Base-by-base conservation (phyloP, 2,113 vertebrate species). In the Callocephalon fimbriatum region DNA sequence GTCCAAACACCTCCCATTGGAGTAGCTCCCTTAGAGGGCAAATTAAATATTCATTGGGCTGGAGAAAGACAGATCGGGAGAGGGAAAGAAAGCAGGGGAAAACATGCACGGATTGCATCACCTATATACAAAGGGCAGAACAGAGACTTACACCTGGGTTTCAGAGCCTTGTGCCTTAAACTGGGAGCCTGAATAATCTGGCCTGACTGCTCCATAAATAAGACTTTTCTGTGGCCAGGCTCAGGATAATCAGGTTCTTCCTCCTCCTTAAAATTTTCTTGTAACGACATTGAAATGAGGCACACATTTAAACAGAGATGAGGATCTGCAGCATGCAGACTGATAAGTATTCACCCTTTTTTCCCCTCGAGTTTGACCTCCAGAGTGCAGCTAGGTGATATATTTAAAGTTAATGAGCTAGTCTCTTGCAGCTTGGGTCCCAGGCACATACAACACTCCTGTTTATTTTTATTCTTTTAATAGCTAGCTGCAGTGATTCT, bases 351-450 rank as follows among this genome's bases (percentile, higher is more conserved):
- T 35, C 74, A 26, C 63, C 1, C 38, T 61, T 87, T 2, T 56
- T 78, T 29, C 56, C 25, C 38, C 51, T 81, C 10, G 1, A 44
- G 20, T 58, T 91, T 97, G 95, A 96, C 92, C 96, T 95, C 92
- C 88, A 63, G 88, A 90, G 79, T n/a, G 86, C 68, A 18, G 79
- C 71, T 72, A 95, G 96, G 88, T 88, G 94, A 97, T 90, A 81
- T 88, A 96, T 95, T 97, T 93, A 80, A 91, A 96, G 94, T 84
- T 93, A 96, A 93, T 78, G 96, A 97, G 96, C 76, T 63, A 81
- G 71, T 87, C 45, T 79, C 66, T 63, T 53, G 83, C 92, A 84
- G 96, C 95, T 67, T n/a, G 44, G 81, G 85, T 93, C 93, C 67
- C 75, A 79, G 44, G 88, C 67, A 14, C 73, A 59, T 92, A 81